Base-by-base conservation (phyloP, 2,888 invertebrate species). In the Villa cingulata region DNA sequence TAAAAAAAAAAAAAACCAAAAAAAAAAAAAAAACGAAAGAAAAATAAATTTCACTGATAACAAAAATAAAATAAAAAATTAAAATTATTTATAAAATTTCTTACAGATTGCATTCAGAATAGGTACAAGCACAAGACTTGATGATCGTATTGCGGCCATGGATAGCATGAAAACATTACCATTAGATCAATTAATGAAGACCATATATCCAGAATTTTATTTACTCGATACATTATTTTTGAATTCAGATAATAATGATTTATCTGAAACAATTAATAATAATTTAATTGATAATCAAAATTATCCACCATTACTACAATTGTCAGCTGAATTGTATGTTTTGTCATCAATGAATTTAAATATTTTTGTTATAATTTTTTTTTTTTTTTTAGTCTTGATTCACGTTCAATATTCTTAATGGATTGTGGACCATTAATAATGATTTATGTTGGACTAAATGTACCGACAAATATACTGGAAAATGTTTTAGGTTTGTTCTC, bases 131-230 rank as follows among this genome's bases (percentile, higher is more conserved):
- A 91, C 92, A 3, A 81, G 88, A 36, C 72, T 96, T 46, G 98
- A 98, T 73, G 94, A 96, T 68, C 78, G 97, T 47, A 83, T 94
- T 34, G 86, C 80, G 60, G 86, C 90, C 46, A 89, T 98, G 92
- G 86, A 91, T 67, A 81, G 84, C 65, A 82, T 96, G 77, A 96
- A 97, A 72, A 80, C 82, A 37, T 69, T 86, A 58, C 96, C 98
- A 10, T 72, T 94, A 45, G 68, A 74, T 51, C 78, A 80, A 62
- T 74, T 97, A 23, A 76, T 96, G 62, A 86, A 88, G 59, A 76
- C 74, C 55, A 78, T 95, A 54, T 94, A 96, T 74, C 97, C 98
- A 2, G 85, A 87, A 66, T 74, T 98, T 54, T 97, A 92, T 72
- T 80, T 90, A 10, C 70, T 97, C 46, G 89, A 94, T 70, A 68